A percentile compares a stretch with the other conserved stretches of the same genome.
phyloP scores from a whole-genome alignment of 1,140 invertebrate genomes.

The Phymorhynchus buccinoides region DNA sequence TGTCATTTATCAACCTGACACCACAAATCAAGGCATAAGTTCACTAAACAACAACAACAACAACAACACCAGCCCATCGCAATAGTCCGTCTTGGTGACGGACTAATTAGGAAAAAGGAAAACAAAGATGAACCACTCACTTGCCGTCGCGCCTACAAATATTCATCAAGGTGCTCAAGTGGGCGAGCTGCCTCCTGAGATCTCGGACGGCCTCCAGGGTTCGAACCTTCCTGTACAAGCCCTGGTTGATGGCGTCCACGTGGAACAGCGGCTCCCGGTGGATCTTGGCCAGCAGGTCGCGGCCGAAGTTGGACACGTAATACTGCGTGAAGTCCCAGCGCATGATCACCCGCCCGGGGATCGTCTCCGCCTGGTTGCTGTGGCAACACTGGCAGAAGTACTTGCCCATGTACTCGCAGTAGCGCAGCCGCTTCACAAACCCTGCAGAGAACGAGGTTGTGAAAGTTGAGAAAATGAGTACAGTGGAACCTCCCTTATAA shows the following conservation, averaged over 20 bases:
- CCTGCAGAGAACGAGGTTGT: slow-evolving; percentile 75
- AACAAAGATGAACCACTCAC: no score
- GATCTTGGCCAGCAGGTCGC: slow-evolving; percentile 84
- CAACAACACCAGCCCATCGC: no score
- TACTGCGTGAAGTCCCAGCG: slow-evolving; percentile 84
- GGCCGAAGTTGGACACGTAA: slow-evolving; percentile 87
- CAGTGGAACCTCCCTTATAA: no score
- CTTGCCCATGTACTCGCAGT: slow-evolving; percentile 89
- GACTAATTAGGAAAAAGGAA: no score
- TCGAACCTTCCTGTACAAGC: slow-evolving; percentile 79
- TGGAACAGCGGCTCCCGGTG: slow-evolving; percentile 86
- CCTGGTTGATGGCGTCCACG: slow-evolving; percentile 77
- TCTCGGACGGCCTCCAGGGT: slow-evolving; percentile 78
- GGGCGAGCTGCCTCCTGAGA: slow-evolving; percentile 80
- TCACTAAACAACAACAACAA: no score
- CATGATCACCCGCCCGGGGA: slow-evolving; percentile 85
- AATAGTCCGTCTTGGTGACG: no score
- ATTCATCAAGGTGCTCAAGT: slow-evolving; percentile 79
- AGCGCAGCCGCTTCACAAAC: slow-evolving; percentile 80
- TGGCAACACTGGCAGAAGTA: slow-evolving; percentile 93
- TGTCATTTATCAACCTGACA: no score
- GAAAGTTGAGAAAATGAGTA: no score
- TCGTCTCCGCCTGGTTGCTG: slow-evolving; percentile 82
- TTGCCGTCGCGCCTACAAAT: slow-evolving; percentile 60
- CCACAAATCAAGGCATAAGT: no score